A percentile compares a stretch with the other conserved stretches of the same genome.
Conservation (phyloP, 37 sponge, comb jelly and placozoan species). For the Chondrilla cf. caribensis region DNA sequence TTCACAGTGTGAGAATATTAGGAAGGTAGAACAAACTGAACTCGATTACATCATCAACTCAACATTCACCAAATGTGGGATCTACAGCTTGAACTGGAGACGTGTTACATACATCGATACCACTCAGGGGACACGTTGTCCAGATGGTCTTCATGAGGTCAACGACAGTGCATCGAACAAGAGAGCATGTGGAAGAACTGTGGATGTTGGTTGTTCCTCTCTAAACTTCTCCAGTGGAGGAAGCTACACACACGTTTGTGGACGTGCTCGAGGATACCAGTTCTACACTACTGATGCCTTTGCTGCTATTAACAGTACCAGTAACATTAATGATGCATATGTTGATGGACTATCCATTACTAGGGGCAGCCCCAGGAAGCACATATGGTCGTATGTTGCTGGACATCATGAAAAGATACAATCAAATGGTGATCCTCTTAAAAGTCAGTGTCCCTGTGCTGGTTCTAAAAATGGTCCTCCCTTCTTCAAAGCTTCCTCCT, state of each 20-base stretch:
- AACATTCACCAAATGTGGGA: neutral
- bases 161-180: neutral
- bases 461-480: too few relatives aligned
- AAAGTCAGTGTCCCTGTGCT: too few relatives aligned
- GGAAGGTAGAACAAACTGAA: too few relatives aligned
- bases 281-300: conserved; percentile 25
- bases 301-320: neutral
- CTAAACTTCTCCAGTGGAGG: neutral
- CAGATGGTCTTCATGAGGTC: neutral
- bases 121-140: neutral
- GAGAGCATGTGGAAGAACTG: conserved; percentile 24
- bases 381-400: conserved; percentile 22
- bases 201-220: conserved; percentile 27
- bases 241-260: conserved; percentile 48
- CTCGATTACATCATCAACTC: conserved; percentile 3
- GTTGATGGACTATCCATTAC: conserved; percentile 23
- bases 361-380: conserved; percentile 16
- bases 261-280: conserved; percentile 49
- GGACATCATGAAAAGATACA: neutral
- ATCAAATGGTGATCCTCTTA: too few relatives aligned
- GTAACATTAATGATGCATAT: conserved; percentile 13
- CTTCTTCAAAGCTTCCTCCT: neutral
- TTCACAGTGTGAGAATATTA: too few relatives aligned
- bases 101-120: neutral
- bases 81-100: neutral